Evolutionary conservation across 2,797 vertebrate species (phyloP).

Genomic region (Arnoldichthys spilopterus): DNA sequence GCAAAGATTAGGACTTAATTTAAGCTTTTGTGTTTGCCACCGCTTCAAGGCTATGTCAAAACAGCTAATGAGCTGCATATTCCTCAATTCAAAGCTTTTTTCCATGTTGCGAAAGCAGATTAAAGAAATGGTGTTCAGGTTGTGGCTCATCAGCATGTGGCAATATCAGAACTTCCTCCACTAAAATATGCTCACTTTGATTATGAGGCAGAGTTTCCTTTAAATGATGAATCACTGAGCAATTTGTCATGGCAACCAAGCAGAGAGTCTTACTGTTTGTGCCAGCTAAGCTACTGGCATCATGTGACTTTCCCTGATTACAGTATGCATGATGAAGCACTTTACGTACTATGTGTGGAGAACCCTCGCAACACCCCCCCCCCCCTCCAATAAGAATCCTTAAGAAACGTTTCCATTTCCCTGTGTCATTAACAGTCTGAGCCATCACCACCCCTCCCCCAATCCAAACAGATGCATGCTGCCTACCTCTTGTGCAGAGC

Average conservation of each 20-base stretch:
- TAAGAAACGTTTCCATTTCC: neutral
- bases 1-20: neutral
- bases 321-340: constrained; percentile 13
- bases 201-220: constrained; percentile 32
- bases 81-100: constrained; percentile 13
- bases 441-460: no score
- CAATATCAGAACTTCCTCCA: constrained; percentile 41
- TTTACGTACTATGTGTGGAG: constrained; percentile 4
- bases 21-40: neutral
- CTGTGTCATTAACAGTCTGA: neutral
- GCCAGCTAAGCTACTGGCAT: constrained; percentile 7
- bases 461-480: neutral
- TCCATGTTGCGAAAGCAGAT: constrained; percentile 18
- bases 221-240: constrained; percentile 40
- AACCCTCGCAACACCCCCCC: no score
- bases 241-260: constrained; percentile 29
- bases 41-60: neutral
- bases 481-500: neutral
- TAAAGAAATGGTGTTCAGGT: constrained; percentile 9
- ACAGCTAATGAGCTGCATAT: neutral
- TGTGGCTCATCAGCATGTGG: constrained; percentile 30
- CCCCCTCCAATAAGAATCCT: neutral
- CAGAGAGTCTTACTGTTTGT: constrained; percentile 14
- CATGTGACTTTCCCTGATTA: constrained; percentile 21
- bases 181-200: constrained; percentile 9